Evolutionary conservation across 2,797 vertebrate species (phyloP).

Genomic region (Paedocypris micromegethes): DNA sequence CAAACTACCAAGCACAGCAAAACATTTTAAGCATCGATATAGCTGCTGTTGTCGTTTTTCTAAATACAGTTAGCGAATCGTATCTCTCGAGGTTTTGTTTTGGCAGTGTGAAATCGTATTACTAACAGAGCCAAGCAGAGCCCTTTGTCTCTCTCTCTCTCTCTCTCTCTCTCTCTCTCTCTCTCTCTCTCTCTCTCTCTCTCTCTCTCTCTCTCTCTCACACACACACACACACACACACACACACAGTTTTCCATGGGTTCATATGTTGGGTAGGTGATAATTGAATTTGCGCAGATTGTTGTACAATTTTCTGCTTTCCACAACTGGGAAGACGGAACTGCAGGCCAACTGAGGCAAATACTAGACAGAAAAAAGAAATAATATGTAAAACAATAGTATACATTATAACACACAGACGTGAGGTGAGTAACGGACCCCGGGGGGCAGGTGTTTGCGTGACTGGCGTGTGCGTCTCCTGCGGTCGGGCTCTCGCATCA

Average conservation of each 20-base stretch:
- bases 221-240: conserved; percentile 16
- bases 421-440: conserved; percentile 63
- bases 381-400: not conserved
- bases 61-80: not conserved
- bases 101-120: conserved; percentile 44
- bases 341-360: conserved; percentile 85
- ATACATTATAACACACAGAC: not conserved
- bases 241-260: too few relatives aligned
- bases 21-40: conserved; percentile 4
- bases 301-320: conserved; percentile 80
- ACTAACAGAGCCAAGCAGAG: conserved; percentile 38
- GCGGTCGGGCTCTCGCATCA: conserved; percentile 66
- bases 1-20: conserved; percentile 26
- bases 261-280: conserved; percentile 90
- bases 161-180: too few relatives aligned
- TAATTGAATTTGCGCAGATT: conserved; percentile 81
- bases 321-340: conserved; percentile 79
- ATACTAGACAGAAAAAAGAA: conserved; percentile 59
- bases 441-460: conserved; percentile 73
- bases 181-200: too few relatives aligned
- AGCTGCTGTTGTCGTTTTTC: conserved; percentile 22
- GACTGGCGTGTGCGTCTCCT: conserved; percentile 66
- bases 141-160: conserved; percentile 43
- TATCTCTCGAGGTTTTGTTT: conserved; percentile 28
- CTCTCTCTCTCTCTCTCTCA: conserved; percentile 23